Evolutionary conservation across 2,888 invertebrate genomes (phyloP).

Genomic region (Sturmia bella): DNA sequence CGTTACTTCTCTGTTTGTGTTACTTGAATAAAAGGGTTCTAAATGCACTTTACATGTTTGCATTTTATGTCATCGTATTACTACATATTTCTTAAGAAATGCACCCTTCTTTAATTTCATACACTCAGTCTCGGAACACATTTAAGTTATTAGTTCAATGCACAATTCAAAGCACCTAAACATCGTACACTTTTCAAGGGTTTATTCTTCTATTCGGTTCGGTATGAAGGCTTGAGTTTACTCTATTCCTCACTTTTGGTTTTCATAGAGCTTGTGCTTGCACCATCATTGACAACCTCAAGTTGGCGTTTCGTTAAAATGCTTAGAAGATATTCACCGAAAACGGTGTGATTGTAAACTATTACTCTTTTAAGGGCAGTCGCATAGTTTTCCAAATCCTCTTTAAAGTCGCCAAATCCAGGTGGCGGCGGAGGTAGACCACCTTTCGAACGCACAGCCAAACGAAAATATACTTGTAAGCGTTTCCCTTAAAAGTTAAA

Average conservation of each 20-base stretch:
- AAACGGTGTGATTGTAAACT: slow-evolving; percentile 81
- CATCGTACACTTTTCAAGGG: slow-evolving; percentile 15
- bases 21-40: slow-evolving; percentile 15
- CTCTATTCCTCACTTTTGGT: slow-evolving; percentile 29
- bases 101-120: slow-evolving; percentile 13
- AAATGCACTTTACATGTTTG: slow-evolving; percentile 16
- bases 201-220: slow-evolving; percentile 18
- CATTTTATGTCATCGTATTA: slow-evolving; percentile 8
- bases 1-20: not conserved
- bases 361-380: slow-evolving; percentile 79
- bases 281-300: slow-evolving; percentile 18
- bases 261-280: slow-evolving; percentile 19
- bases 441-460: slow-evolving; percentile 75
- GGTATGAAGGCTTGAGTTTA: not conserved
- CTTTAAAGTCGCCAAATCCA: slow-evolving; percentile 79
- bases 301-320: slow-evolving; percentile 75
- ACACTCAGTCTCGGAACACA: slow-evolving; percentile 9
- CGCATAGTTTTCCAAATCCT: slow-evolving; percentile 78
- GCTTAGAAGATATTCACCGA: slow-evolving; percentile 79
- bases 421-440: slow-evolving; percentile 77
- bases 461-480: slow-evolving; percentile 78
- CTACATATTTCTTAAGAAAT: slow-evolving; percentile 7
- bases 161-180: slow-evolving; percentile 21
- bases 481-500: slow-evolving; percentile 77
- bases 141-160: slow-evolving; percentile 14